Evolutionary conservation across 2,113 vertebrate species (phyloP).

Genomic region (Trogon surrucura): DNA sequence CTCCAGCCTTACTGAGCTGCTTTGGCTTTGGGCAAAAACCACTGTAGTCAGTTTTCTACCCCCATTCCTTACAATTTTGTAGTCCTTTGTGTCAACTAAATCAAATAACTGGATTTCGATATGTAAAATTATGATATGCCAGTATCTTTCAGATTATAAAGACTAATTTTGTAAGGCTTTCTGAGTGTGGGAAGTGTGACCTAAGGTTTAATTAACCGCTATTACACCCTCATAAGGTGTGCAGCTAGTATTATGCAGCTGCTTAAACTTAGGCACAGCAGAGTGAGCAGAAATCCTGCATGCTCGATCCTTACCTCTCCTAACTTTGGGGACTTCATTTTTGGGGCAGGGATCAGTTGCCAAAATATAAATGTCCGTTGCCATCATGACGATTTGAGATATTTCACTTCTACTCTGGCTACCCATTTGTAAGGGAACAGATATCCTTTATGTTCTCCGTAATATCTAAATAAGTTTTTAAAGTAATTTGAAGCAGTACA

Average conservation of each 20-base stretch:
- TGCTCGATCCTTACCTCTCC: background rate
- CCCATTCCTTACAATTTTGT: background rate
- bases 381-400: background rate
- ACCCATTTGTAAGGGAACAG: background rate
- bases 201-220: background rate
- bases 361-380: background rate
- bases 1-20: background rate
- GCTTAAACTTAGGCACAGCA: background rate
- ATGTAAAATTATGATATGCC: background rate
- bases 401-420: background rate
- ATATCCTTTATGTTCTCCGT: background rate
- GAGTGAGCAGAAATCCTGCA: background rate
- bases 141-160: background rate
- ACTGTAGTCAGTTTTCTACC: background rate
- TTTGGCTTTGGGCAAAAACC: background rate
- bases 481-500: background rate
- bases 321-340: background rate
- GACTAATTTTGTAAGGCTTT: background rate
- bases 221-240: background rate
- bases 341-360: background rate
- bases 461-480: rapidly evolving
- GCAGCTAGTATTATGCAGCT: background rate
- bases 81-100: background rate
- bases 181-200: background rate
- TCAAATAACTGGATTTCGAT: background rate